Conservation (phyloP, 37 sponge, comb jelly and placozoan species). For the Axinella damicornis region DNA sequence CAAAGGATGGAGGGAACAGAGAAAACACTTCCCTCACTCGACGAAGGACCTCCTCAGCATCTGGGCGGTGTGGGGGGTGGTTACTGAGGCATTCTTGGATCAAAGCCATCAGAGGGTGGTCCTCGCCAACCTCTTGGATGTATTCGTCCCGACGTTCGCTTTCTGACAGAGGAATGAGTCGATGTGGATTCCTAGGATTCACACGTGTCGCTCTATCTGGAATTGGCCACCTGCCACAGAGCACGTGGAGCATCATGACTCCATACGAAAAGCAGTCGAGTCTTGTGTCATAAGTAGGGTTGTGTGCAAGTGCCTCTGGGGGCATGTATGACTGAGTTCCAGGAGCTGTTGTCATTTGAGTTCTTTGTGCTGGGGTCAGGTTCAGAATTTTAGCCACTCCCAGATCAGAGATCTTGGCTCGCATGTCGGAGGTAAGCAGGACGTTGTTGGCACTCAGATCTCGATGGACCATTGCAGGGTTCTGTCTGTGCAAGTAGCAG, state of each 20-base stretch:
- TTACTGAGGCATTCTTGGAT: not conserved
- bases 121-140: not conserved
- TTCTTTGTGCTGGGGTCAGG: not conserved
- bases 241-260: slow-evolving; percentile 44
- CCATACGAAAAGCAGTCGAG: slow-evolving; percentile 52
- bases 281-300: slow-evolving; percentile 14
- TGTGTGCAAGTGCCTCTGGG: slow-evolving; percentile 38
- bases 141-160: slow-evolving; percentile 9
- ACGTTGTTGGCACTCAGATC: slow-evolving; percentile 53
- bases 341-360: slow-evolving; percentile 37
- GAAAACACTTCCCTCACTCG: not conserved
- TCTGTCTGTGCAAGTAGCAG: slow-evolving; percentile 33
- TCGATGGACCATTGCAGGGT: slow-evolving; percentile 32
- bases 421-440: slow-evolving; percentile 14
- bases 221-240: slow-evolving; percentile 26
- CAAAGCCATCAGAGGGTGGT: slow-evolving; percentile 22
- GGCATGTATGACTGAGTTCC: slow-evolving; percentile 53
- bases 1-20: not conserved
- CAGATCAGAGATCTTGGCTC: slow-evolving; percentile 59
- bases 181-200: not conserved
- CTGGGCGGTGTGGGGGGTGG: slow-evolving; percentile 6
- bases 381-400: slow-evolving; percentile 45
- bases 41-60: not conserved
- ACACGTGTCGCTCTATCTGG: slow-evolving; percentile 1
- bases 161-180: slow-evolving; percentile 2